Evolutionary conservation across 1,140 invertebrate species (phyloP).

Genomic region (Adelges cooleyi): DNA sequence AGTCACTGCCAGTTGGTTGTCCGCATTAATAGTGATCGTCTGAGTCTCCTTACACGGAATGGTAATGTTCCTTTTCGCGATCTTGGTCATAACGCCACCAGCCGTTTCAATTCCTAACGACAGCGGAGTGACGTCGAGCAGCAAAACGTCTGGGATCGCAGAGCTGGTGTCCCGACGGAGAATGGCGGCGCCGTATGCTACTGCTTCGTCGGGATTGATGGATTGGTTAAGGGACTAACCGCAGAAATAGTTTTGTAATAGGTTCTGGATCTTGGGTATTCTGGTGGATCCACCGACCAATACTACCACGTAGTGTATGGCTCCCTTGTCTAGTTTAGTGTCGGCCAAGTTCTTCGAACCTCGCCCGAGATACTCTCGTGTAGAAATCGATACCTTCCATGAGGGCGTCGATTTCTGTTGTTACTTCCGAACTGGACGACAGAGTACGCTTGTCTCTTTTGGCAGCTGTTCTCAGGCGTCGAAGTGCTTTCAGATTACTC

Average conservation of each 20-base stretch:
- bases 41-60: too few species aligned
- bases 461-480: slow-evolving; percentile 48
- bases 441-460: slow-evolving; percentile 68
- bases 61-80: slow-evolving; percentile 53
- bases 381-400: slow-evolving; percentile 61
- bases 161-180: slow-evolving; percentile 50
- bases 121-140: too few species aligned
- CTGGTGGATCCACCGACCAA: slow-evolving; percentile 60
- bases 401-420: slow-evolving; percentile 59
- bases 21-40: slow-evolving; percentile 58
- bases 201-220: slow-evolving; percentile 69
- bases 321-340: slow-evolving; percentile 53
- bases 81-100: slow-evolving; percentile 48
- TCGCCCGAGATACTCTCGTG: slow-evolving; percentile 54
- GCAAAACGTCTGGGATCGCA: slow-evolving; percentile 46
- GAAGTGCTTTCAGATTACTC: slow-evolving; percentile 39
- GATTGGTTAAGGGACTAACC: slow-evolving; percentile 56
- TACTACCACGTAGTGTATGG: slow-evolving; percentile 57
- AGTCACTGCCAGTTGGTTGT: too few species aligned
- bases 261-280: slow-evolving; percentile 44
- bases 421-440: slow-evolving; percentile 58
- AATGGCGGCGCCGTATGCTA: slow-evolving; percentile 59
- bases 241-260: slow-evolving; percentile 47
- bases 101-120: slow-evolving; percentile 38
- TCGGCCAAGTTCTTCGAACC: slow-evolving; percentile 67